A percentile compares a stretch with the other conserved stretches of the same genome.
Evolutionary conservation across 2,113 vertebrate genomes (phyloP).

Genomic region (Mugil cephalus): DNA sequence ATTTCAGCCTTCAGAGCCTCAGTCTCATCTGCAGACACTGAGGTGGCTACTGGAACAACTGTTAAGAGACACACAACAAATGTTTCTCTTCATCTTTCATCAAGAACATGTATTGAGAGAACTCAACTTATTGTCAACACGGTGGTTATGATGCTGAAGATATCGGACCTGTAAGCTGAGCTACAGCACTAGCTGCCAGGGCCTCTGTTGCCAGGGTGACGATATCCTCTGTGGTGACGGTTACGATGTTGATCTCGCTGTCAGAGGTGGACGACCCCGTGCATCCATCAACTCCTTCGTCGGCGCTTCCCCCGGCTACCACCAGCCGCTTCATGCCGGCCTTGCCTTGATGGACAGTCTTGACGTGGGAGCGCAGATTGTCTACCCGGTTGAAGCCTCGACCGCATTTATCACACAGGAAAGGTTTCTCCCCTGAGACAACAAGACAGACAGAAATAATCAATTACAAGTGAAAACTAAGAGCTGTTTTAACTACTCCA

Average conservation of each 20-base stretch:
- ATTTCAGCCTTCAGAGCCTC: slow-evolving; percentile 97
- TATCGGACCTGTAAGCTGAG: slow-evolving; percentile 92
- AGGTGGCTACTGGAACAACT: slow-evolving; percentile 91
- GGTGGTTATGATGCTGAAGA: neutral
- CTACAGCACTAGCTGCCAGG: slow-evolving; percentile 89
- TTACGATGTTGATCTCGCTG: slow-evolving; percentile 92
- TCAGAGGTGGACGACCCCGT: slow-evolving; percentile 68
- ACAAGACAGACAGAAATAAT: neutral
- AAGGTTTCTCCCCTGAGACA: slow-evolving; percentile 93
- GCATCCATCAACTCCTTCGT: slow-evolving; percentile 69
- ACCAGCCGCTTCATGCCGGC: slow-evolving; percentile 94
- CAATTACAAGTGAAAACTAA: neutral
- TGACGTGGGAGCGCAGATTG: slow-evolving; percentile 97
- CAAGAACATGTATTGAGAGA: neutral
- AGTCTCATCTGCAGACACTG: slow-evolving; percentile 92
- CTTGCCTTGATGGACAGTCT: slow-evolving; percentile 96
- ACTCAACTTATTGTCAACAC: neutral
- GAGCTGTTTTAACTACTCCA: neutral
- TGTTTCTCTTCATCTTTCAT: neutral
- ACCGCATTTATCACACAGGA: slow-evolving; percentile 96
- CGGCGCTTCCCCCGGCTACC: slow-evolving; percentile 63
- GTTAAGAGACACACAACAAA: slow-evolving; percentile 27
- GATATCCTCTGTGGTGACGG: slow-evolving; percentile 92
- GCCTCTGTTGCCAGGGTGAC: slow-evolving; percentile 93
- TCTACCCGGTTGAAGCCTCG: slow-evolving; percentile 97